A percentile compares a stretch with the other conserved stretches of the same genome.
phyloP scores from a whole-genome alignment of 2,113 vertebrate species.

The Heliornis fulica region DNA sequence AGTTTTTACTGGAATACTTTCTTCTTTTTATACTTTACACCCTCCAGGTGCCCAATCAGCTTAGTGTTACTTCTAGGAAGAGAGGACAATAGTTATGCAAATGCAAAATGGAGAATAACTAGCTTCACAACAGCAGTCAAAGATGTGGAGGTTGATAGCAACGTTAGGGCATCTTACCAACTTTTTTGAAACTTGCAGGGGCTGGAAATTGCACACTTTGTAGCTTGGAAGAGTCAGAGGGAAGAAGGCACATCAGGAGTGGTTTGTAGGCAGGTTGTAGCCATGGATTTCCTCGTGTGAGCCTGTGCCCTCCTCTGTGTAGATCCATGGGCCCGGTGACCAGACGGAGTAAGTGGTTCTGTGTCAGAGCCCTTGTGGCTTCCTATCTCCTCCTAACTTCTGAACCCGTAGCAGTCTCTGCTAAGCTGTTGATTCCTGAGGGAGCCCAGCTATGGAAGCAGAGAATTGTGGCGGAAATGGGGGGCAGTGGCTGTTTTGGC shows the following conservation, averaged over 20 bases:
- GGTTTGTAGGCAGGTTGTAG: not conserved
- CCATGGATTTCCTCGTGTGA: not conserved
- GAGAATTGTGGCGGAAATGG: not conserved
- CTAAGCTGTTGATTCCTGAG: not conserved
- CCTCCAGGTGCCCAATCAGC: not conserved
- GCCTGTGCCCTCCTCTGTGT: accelerated
- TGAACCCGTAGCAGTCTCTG: not conserved
- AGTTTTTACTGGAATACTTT: not conserved
- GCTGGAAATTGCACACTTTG: not conserved
- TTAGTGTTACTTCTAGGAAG: not conserved
- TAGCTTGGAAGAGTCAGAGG: not conserved
- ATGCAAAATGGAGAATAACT: not conserved
- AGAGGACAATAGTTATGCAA: not conserved
- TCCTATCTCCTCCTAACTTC: not conserved
- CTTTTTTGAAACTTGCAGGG: not conserved
- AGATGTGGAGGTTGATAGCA: not conserved
- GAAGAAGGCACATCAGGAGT: not conserved
- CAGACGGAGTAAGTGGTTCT: not conserved
- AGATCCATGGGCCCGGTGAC: not conserved
- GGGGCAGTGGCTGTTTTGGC: not conserved
- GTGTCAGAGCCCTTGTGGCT: not conserved
- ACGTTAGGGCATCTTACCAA: not conserved
- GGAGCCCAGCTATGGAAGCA: not conserved
- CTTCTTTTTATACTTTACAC: not conserved
- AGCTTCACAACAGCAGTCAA: not conserved